Evolutionary conservation across 2,797 vertebrate species (phyloP), one percentile per base, ranked within the genome.

Genomic region (Squalus acanthias): DNA sequence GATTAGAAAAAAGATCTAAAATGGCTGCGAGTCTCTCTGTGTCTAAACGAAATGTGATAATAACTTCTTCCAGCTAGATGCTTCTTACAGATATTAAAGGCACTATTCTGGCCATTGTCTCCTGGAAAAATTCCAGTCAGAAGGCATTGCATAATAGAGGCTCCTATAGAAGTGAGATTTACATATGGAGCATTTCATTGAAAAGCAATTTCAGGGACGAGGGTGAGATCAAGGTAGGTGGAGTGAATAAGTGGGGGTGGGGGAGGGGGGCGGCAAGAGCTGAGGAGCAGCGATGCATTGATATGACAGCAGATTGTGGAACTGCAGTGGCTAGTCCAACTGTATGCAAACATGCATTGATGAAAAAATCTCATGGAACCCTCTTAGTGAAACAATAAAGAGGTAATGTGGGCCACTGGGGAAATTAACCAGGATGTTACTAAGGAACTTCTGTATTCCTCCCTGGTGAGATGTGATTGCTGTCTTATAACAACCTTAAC

Each of bases 371-470:
- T 95, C 67, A 76, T 57, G 94, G 70, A 95, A 33, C 12, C 89
- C 26, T 95, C 94, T 95, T 72, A 76, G 53, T 65, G 50, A 95
- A 95, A 50, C 94, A 57, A 76, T 95, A 76, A 95, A 57, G 29
- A 53, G 94, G 70, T 95, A 95, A 95, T 95, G 70, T 95, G 70
- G 26, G 53, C 26, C 94, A 17, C 50, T 60, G 50, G 94, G 67
- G 94, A 95, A 95, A 95, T 95, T 76, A 95, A 60, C 70, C 94
- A 60, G 70, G 67, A 95, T 76, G 70, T 76, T 53, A 95, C 13
- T 7, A 57, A 76, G 50, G 22, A 76, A 76, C 69, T 76, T 95
- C 50, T 76, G 94, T 95, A n/a, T 57, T 53, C 50, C 4, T 95
- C 70, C 70, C 94, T 74, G 94, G 94, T 95, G 94, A 95, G 70